Conservation (phyloP, 2,113 vertebrate genomes). For the Melospiza melodia region DNA sequence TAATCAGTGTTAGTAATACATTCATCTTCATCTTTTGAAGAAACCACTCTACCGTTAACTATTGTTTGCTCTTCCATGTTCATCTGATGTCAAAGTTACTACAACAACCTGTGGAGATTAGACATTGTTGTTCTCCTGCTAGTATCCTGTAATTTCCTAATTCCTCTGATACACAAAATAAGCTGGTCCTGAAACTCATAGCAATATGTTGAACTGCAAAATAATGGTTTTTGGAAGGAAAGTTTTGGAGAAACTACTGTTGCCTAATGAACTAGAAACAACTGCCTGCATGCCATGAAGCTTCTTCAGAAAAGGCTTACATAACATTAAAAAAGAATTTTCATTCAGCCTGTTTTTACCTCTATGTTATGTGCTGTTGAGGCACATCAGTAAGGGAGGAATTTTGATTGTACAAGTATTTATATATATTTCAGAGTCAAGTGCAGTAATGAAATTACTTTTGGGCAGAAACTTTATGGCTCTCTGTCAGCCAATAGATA, state of each 20-base stretch:
- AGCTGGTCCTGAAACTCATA: neutral
- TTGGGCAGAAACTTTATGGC: neutral
- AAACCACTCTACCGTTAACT: neutral
- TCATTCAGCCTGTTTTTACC: neutral
- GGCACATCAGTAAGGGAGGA: neutral
- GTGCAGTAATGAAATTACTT: neutral
- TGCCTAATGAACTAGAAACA: neutral
- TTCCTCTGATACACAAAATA: neutral
- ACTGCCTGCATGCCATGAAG: neutral
- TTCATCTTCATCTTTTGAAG: neutral
- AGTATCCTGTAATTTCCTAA: neutral
- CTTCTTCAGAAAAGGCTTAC: neutral
- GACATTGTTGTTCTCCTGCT: neutral
- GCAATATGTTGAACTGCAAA: neutral
- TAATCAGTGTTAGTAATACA: neutral
- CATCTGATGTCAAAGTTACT: neutral
- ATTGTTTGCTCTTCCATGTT: neutral
- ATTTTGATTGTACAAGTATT: neutral
- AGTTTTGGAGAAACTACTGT: neutral
- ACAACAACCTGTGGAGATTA: neutral
- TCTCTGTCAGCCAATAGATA: neutral
- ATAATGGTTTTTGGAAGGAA: neutral
- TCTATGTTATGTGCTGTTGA: neutral
- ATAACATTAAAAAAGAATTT: neutral
- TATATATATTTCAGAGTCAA: neutral